Evolutionary conservation across 2,797 vertebrate genomes (phyloP).

Genomic region (Alosa sapidissima): DNA sequence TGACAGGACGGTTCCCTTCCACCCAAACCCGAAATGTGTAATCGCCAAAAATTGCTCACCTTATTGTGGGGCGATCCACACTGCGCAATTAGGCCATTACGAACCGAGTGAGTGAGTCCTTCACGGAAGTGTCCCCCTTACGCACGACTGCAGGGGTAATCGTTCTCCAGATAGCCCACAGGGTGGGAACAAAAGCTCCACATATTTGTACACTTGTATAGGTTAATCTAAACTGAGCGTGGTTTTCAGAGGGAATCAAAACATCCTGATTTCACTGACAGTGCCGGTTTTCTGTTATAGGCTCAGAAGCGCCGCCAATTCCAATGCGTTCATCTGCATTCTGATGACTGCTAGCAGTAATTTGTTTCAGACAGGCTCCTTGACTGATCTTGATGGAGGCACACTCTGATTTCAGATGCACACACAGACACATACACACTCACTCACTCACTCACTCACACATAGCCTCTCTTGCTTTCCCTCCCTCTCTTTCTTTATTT

Average conservation of each 20-base stretch:
- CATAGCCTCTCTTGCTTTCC: neutral
- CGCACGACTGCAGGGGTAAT: constrained; percentile 64
- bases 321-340: constrained; percentile 75
- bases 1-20: constrained; percentile 39
- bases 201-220: constrained; percentile 71
- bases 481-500: neutral
- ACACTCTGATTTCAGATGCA: constrained; percentile 54
- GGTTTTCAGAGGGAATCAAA: constrained; percentile 78
- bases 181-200: constrained; percentile 69
- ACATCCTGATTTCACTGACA: constrained; percentile 79
- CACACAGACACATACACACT: constrained; percentile 49
- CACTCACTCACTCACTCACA: constrained; percentile 44
- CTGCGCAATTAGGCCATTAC: neutral
- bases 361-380: constrained; percentile 75
- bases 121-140: neutral
- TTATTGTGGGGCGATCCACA: neutral
- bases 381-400: constrained; percentile 61
- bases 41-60: constrained; percentile 51
- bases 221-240: constrained; percentile 80
- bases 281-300: constrained; percentile 67
- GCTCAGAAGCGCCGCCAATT: constrained; percentile 67
- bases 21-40: constrained; percentile 38
- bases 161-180: constrained; percentile 73
- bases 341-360: constrained; percentile 74
- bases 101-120: neutral